Percentiles rank a stretch among this genome's conserved stretches.
These are phyloP conservation scores for Acanthornis magna DNA, from an alignment of 2,797 vertebrate species.

Conservation along the genomic window DNA sequence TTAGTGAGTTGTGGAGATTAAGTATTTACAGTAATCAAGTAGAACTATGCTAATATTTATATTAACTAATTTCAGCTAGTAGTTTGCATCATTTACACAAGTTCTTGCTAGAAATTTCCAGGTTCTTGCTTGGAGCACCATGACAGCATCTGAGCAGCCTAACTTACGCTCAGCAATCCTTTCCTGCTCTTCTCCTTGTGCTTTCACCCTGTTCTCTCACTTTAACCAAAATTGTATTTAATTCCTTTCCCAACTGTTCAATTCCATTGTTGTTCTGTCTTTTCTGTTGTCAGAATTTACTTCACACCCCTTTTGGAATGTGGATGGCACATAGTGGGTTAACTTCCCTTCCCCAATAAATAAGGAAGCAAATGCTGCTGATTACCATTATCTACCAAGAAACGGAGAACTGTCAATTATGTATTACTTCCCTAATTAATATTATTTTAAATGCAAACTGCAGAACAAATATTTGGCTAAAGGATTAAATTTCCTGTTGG, in stretches of 20 bases:
- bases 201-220: not conserved
- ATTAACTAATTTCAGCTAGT: not conserved
- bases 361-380: not conserved
- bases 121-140: not conserved
- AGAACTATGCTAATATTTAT: not conserved
- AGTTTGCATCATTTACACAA: not conserved
- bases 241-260: not conserved
- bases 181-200: not conserved
- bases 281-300: not conserved
- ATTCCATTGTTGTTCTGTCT: not conserved
- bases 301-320: not conserved
- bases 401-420: not conserved
- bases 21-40: not conserved
- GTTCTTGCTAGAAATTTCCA: not conserved
- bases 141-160: not conserved
- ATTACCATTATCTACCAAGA: not conserved
- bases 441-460: not conserved
- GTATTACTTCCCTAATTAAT: not conserved
- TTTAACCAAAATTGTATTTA: not conserved
- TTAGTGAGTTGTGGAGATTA: not conserved
- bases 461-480: not conserved
- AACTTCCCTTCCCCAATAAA: not conserved
- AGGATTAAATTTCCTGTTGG: conserved; percentile 8
- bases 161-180: not conserved
- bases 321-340: not conserved